Evolutionary conservation across 2,888 invertebrate species (phyloP).

Genomic region (Drosophila ustulata): DNA sequence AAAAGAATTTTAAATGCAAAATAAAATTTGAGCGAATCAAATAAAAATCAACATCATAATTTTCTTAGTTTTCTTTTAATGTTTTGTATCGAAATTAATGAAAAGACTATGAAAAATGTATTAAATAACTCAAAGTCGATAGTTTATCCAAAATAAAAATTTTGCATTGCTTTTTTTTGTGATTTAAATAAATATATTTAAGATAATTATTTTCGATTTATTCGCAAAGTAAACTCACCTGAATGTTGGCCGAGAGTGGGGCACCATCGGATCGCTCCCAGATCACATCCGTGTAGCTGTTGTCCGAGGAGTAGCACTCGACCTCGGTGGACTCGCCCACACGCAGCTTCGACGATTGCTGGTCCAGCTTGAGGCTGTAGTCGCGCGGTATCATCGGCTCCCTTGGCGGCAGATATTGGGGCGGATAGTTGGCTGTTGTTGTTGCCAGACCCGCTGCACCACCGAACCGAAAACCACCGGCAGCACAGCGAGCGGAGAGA

Average conservation of each 20-base stretch:
- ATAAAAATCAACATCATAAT: too few relatives aligned
- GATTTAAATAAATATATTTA: too few relatives aligned
- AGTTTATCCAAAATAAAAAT: too few relatives aligned
- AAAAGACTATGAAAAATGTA: too few relatives aligned
- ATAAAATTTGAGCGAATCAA: too few relatives aligned
- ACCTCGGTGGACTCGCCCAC: constrained; percentile 84
- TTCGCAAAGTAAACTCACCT: constrained; percentile 61
- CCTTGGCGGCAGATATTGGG: constrained; percentile 52
- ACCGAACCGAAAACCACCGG: constrained; percentile 7
- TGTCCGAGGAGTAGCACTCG: constrained; percentile 83
- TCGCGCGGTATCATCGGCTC: constrained; percentile 65
- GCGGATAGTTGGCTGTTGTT: constrained; percentile 26
- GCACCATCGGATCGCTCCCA: constrained; percentile 84
- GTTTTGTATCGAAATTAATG: too few relatives aligned
- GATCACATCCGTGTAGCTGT: constrained; percentile 81
- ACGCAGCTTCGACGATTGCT: constrained; percentile 80
- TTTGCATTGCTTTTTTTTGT: too few relatives aligned
- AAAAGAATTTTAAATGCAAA: too few relatives aligned
- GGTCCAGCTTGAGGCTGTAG: constrained; percentile 82
- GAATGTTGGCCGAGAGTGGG: constrained; percentile 80
- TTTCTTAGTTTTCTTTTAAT: too few relatives aligned
- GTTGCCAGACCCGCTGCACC: constrained; percentile 35
- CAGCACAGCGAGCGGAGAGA: constrained; percentile 1
- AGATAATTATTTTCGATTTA: too few relatives aligned
- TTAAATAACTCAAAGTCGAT: too few relatives aligned